Conservation (phyloP, 2,797 vertebrate species). For the Acanthurus lineatus region DNA sequence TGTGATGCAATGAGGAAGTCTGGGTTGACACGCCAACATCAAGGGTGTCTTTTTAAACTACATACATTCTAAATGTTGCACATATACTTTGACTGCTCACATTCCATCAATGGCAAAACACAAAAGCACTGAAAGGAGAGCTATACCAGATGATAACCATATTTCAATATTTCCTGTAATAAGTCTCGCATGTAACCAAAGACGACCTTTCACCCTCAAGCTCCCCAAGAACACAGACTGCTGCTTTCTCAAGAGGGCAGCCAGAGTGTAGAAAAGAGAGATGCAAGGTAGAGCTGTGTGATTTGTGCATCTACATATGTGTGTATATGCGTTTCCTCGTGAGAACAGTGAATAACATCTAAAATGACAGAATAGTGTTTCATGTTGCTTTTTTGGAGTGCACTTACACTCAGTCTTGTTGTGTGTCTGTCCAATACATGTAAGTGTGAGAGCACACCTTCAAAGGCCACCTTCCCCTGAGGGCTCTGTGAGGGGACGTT, state of each 20-base stretch:
- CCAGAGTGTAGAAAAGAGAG: constrained; percentile 45
- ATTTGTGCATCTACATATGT: constrained; percentile 15
- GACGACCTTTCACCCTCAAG: constrained; percentile 60
- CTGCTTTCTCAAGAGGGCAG: constrained; percentile 59
- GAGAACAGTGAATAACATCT: constrained; percentile 15
- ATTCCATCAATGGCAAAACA: constrained; percentile 36
- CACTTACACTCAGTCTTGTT: not conserved
- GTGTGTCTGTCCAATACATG: not conserved
- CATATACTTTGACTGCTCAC: constrained; percentile 21
- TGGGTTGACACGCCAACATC: constrained; percentile 49
- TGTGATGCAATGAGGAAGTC: constrained; percentile 34
- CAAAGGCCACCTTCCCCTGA: constrained; percentile 58
- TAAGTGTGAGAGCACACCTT: constrained; percentile 42
- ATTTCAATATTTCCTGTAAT: constrained; percentile 73
- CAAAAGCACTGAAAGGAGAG: constrained; percentile 51
- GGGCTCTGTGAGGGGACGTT: constrained; percentile 44
- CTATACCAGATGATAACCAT: constrained; percentile 67
- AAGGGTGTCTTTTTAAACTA: constrained; percentile 30
- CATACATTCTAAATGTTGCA: constrained; percentile 34
- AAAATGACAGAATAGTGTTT: not conserved
- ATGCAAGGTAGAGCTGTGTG: constrained; percentile 16
- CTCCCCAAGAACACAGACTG: constrained; percentile 52
- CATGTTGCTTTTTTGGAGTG: not conserved
- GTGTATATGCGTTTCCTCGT: not conserved
- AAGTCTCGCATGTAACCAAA: constrained; percentile 77